Evolutionary conservation across 2,888 invertebrate genomes (phyloP), one percentile per base, ranked within the genome.

Genomic region (Mesorhabditis sp.): DNA sequence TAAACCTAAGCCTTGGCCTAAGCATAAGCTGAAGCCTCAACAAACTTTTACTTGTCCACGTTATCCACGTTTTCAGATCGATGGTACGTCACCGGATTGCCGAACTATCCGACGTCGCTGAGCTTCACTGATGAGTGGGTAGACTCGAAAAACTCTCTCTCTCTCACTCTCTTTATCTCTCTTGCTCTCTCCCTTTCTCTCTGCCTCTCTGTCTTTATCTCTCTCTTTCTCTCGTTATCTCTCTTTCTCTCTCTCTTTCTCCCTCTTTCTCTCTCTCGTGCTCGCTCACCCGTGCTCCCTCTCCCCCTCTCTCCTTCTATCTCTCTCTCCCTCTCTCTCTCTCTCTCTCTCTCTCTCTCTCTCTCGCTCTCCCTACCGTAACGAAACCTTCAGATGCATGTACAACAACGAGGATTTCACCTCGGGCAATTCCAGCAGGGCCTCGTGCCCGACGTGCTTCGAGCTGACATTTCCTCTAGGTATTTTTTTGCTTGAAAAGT

Each of bases 391-490:
- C 28, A 28, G 28, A 28, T 28, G 28, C 28, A 28, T 28, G 28
- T 28, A 28, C 28, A 28, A 28, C 28, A 28, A 28, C 28, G 28
- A 28, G 28, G 28, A 28, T 28, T 28, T 28, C 28, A 28, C 28
- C 28, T 28, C 28, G 28, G 28, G 28, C 28, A 28, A 50, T n/a
- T 13, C 58, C 10, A 50, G 58, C 10, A 50, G 58, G 10, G n/a
- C 58, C 58, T 50, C 58, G 2, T 50, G 58, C 2, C 7, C 58
- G 10, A 50, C 58, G 2, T 50, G 58, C 58, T 50, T 50, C n/a
- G 58, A 50, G 58, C 58, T 50, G n/a, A 13, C 58, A n/a, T 50
- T 50, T 50, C 58, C 58, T 50, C 58, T 50, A 10, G 58, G 58
- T 50, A 13, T n/a, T 10, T 50, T 50, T 13, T n/a, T 50, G 58